phyloP scores from a whole-genome alignment of 2,888 invertebrate genomes.

The Arge pagana region DNA sequence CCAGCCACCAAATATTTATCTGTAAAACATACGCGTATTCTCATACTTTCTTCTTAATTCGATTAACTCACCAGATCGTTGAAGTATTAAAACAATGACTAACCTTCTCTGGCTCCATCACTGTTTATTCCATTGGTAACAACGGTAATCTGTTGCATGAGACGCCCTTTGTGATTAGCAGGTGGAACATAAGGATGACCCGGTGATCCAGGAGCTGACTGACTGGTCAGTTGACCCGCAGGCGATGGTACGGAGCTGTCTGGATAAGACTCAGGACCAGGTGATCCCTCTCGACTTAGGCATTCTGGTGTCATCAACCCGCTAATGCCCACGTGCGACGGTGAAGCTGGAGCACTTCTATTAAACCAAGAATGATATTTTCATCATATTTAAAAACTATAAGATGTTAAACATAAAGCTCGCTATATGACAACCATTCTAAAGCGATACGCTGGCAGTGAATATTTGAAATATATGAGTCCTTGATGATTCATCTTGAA shows the following conservation, averaged over 20 bases:
- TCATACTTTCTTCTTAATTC: background rate
- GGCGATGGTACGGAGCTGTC: slow-evolving; percentile 63
- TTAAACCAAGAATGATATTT: too few species aligned
- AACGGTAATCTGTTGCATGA: slow-evolving; percentile 55
- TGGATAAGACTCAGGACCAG: slow-evolving; percentile 74
- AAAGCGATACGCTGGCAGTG: too few species aligned
- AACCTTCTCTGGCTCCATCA: slow-evolving; percentile 54
- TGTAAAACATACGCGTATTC: slow-evolving; percentile 39
- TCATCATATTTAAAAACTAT: too few species aligned
- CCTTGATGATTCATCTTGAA: too few species aligned
- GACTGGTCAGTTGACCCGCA: slow-evolving; percentile 60
- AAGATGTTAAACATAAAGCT: too few species aligned
- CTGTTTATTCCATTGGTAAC: slow-evolving; percentile 54
- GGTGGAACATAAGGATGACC: slow-evolving; percentile 61
- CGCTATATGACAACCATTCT: too few species aligned
- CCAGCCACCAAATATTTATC: slow-evolving; percentile 62
- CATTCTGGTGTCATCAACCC: slow-evolving; percentile 85
- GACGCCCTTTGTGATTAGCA: slow-evolving; percentile 50
- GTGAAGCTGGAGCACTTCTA: slow-evolving; percentile 93
- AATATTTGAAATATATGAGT: too few species aligned
- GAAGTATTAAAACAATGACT: background rate
- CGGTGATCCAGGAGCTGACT: slow-evolving; percentile 70
- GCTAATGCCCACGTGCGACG: slow-evolving; percentile 86
- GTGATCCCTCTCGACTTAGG: slow-evolving; percentile 90
- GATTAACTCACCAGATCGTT: background rate